Base-by-base conservation (phyloP, 2,888 invertebrate species). In the Xiphydria camelus region DNA sequence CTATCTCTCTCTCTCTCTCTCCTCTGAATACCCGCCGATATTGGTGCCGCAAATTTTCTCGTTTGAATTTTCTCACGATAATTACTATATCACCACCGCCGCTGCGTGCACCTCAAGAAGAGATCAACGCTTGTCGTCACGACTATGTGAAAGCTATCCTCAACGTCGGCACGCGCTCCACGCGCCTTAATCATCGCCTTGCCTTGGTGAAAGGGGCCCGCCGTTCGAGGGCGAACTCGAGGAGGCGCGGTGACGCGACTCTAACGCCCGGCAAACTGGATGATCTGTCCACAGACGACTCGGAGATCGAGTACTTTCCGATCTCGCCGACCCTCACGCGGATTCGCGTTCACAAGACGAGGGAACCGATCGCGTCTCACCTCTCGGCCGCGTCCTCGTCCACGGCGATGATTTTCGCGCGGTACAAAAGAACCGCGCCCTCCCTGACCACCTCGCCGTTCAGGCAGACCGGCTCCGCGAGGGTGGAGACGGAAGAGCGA, bases 241-340 rank as follows among this genome's bases (percentile, higher is more conserved):
- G n/a, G n/a, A n/a, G n/a, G n/a, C n/a, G n/a, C n/a, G n/a, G n/a
- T n/a, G n/a, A n/a, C n/a, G n/a, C n/a, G n/a, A n/a, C n/a, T n/a
- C n/a, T n/a, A n/a, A n/a, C 37, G 14, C 23, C 33, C 39, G 18
- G 43, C 43, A 35, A 36, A 6, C 15, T 33, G 22, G 46, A 50
- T 55, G 57, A 64, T 70, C 53, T 72, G 68, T 83, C 79, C 83
- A 78, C 87, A 88, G 88, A 88, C 80, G 83, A 86, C 70, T 79
- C 85, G 65, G 85, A 86, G 78, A 85, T 89, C 72, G 89, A 90
- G 79, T 90, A 89, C 76, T 86, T 88, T 76, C 89, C 89, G 68
- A 87, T 89, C 66, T 87, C 89, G 54, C 85, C 89, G 36, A 89
- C 88, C 57, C 78, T 89, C 68, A 90, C 89, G 61, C 86, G 88